A percentile compares a stretch with the other conserved stretches of the same genome.
phyloP scores from a whole-genome alignment of 2,888 invertebrate genomes.

The Orchesellides sinensis region DNA sequence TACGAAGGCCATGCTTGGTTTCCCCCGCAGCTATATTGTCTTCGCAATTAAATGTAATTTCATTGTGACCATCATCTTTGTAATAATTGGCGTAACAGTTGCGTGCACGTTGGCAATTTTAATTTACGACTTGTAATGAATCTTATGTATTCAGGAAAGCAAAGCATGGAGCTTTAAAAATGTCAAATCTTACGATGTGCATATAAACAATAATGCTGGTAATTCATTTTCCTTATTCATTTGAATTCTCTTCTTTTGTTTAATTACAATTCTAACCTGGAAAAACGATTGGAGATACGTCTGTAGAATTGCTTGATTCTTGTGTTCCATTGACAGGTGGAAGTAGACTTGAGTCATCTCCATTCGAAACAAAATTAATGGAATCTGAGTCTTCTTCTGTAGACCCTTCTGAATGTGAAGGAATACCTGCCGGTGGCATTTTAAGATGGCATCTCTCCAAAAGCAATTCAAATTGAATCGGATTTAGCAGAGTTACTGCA shows the following conservation, averaged over 20 bases:
- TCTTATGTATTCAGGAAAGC: too few relatives aligned
- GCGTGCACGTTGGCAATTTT: too few relatives aligned
- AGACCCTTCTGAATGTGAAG: too few relatives aligned
- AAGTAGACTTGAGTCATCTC: slow-evolving; percentile 21
- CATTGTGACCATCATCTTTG: too few relatives aligned
- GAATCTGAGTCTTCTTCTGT: not conserved
- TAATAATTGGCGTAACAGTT: too few relatives aligned
- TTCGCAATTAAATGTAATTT: too few relatives aligned
- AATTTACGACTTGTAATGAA: too few relatives aligned
- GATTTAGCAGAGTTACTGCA: slow-evolving; percentile 62
- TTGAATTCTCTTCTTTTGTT: not conserved
- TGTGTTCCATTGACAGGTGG: slow-evolving; percentile 19
- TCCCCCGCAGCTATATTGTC: slow-evolving; percentile 80
- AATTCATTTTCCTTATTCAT: not conserved
- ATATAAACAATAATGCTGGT: too few relatives aligned
- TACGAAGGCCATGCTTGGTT: slow-evolving; percentile 81
- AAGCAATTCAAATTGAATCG: slow-evolving; percentile 71
- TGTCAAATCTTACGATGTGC: too few relatives aligned
- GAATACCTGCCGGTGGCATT: not conserved
- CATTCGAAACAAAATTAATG: not conserved
- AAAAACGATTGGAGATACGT: slow-evolving; percentile 61
- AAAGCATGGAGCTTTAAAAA: too few relatives aligned
- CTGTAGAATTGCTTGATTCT: slow-evolving; percentile 15
- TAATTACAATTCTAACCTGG: too few relatives aligned
- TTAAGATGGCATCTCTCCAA: slow-evolving; percentile 67